Conservation (phyloP, 2,888 invertebrate species). For the Marronus borbonicus region DNA sequence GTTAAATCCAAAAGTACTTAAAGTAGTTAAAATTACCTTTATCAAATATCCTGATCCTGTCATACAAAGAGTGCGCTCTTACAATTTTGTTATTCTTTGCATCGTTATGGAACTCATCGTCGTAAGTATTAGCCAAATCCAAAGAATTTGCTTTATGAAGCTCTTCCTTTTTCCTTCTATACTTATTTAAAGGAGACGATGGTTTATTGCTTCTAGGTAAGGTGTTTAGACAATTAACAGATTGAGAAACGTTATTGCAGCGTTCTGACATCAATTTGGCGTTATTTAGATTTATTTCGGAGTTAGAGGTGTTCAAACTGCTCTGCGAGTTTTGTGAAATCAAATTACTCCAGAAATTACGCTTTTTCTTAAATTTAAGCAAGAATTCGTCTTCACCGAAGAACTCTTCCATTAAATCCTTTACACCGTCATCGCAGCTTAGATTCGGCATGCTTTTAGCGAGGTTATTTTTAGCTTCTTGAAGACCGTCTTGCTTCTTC, state of each 20-base stretch:
- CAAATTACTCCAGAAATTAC: conserved; percentile 49
- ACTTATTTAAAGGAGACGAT: background rate
- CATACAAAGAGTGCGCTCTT: conserved; percentile 24
- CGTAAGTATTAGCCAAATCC: conserved; percentile 13
- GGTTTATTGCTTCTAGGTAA: background rate
- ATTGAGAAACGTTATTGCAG: conserved; percentile 30
- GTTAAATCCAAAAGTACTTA: background rate
- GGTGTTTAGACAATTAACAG: conserved; percentile 25
- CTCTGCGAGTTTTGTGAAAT: conserved; percentile 20
- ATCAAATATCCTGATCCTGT: conserved; percentile 46
- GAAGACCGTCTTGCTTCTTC: conserved; percentile 5
- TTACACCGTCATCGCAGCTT: background rate
- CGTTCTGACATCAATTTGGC: conserved; percentile 23
- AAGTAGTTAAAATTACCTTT: conserved; percentile 36
- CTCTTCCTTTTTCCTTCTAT: conserved; percentile 8
- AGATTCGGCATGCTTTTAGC: conserved; percentile 49
- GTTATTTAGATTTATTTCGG: conserved; percentile 11
- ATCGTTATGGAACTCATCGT: conserved; percentile 9
- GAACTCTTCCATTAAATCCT: background rate
- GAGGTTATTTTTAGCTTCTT: conserved; percentile 39
- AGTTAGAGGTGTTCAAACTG: conserved; percentile 26
- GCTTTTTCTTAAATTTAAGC: conserved; percentile 43
- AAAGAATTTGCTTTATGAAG: conserved; percentile 27
- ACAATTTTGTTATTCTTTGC: background rate
- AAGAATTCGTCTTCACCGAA: conserved; percentile 41